These are phyloP conservation scores for Sterna hirundo DNA, from an alignment of 2,113 vertebrate genomes.

Conservation along the genomic window DNA sequence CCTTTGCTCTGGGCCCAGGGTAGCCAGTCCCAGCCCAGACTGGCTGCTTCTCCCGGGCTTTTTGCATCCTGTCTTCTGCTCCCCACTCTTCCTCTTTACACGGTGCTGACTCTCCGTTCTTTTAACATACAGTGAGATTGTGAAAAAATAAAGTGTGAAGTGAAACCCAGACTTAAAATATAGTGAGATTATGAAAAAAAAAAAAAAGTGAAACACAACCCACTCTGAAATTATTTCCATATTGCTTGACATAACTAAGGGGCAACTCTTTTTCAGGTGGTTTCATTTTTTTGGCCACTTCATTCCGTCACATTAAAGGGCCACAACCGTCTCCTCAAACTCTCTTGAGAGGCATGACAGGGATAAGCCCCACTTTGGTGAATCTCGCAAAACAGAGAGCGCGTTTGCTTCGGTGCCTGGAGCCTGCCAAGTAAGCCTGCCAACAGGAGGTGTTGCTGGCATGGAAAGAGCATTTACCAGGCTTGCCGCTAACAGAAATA, in stretches of 20 bases:
- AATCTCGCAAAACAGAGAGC: background rate
- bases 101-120: accelerated
- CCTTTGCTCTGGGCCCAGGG: background rate
- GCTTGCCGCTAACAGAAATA: slow-evolving; percentile 48
- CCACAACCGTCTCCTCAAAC: background rate
- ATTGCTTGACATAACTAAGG: background rate
- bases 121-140: background rate
- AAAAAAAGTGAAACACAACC: background rate
- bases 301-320: background rate
- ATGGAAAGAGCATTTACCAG: background rate
- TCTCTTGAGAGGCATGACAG: background rate
- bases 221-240: background rate
- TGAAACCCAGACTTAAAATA: background rate
- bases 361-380: background rate
- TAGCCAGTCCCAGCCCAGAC: background rate
- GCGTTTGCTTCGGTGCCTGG: background rate
- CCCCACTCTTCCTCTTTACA: background rate
- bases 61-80: background rate
- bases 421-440: slow-evolving; percentile 26
- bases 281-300: background rate
- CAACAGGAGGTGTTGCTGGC: slow-evolving; percentile 65
- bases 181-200: background rate
- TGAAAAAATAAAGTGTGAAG: background rate
- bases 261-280: background rate
- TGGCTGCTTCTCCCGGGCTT: background rate